Base-by-base conservation (phyloP, 2,113 vertebrate species). In the Thamnaconus septentrionalis region DNA sequence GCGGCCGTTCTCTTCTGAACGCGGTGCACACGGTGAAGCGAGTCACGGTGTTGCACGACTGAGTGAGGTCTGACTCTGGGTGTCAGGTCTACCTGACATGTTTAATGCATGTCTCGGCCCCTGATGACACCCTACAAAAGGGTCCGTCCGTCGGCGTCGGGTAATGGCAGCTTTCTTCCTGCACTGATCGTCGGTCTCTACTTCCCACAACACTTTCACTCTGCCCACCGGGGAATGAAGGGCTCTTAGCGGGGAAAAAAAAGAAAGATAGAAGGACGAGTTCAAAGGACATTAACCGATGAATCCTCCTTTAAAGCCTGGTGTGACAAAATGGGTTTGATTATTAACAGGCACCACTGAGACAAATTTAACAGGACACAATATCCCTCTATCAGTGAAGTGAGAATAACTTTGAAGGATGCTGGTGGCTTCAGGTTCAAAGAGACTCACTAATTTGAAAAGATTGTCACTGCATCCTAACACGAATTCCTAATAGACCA, bases 61-160 rank as follows among this genome's bases (percentile, higher is more conserved):
- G 45, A 8, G 45, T 46, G 5, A 46, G 18, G 18, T 31, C 18
- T 31, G 18, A 31, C 18, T 31, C 18, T 31, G 85, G 88, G 85
- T 86, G 93, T 91, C 90, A 91, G 80, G 83, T 89, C 86, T 93
- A 91, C 91, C 87, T 83, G 87, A 82, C 90, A 93, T 91, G 90
- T 93, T 91, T 93, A 94, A 95, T 92, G 90, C 90, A 89, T 92
- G 88, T 85, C 86, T 87, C 87, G 90, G 87, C 83, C 90, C 93
- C 90, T 91, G 91, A 94, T 93, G 93, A 94, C 91, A 90, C 92
- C 93, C 92, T 92, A 89, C 92, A 92, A 31, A 94, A 92, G 91
- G 92, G 90, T 92, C 93, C 92, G 94, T 94, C 93, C 91, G 91
- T 94, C 91, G 93, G 91, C 90, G 92, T 91, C 90, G 92, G 86